Evolutionary conservation across 2,888 invertebrate genomes (phyloP), one percentile per base, ranked within the genome.

Genomic region (Cistogaster globosa): DNA sequence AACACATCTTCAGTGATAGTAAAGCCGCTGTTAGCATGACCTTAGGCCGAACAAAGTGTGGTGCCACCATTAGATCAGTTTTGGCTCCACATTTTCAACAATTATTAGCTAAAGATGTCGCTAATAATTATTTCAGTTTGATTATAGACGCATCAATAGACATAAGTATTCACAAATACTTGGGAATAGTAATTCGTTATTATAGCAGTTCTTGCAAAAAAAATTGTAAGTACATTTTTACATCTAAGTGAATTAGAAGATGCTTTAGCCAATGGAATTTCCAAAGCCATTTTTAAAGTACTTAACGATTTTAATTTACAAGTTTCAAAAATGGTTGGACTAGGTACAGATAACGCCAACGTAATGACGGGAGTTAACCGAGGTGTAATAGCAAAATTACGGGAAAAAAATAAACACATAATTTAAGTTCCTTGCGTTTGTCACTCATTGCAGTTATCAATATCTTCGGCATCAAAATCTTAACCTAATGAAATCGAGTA

Each of bases 291-390:
- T 53, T 53, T 67, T 42, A 60, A 72, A 42, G 51, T 67, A n/a
- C 42, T 63, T 45, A 38, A 55, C 1, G 78, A 83, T 38, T 75
- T 55, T 68, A 69, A 78, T 20, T 58, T 78, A 45, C 16, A 74
- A 12, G 42, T 83, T 45, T 18, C 75, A 65, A 84, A 71, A 14
- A 76, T 82, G 83, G 72, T 77, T 14, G 83, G 71, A 0, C 18
- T 83, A 53, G 82, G 82, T n/a, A 83, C 69, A 22, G 65, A 80
- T 26, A 84, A 76, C 32, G 76, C 84, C 32, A 67, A n/a, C 16
- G 75, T 82, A 55, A 82, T 82, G 81, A 65, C 65, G n/a, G 68
- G 74, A 67, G 80, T 81, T 60, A 74, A 81, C 65, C 45, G 67
- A 26, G 80, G 74, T 11, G 74, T 67, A 14, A 72, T 53, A 42